A percentile compares a stretch with the other conserved stretches of the same genome.
phyloP scores from a whole-genome alignment of 2,797 vertebrate genomes.

The Spondyliosoma cantharus region DNA sequence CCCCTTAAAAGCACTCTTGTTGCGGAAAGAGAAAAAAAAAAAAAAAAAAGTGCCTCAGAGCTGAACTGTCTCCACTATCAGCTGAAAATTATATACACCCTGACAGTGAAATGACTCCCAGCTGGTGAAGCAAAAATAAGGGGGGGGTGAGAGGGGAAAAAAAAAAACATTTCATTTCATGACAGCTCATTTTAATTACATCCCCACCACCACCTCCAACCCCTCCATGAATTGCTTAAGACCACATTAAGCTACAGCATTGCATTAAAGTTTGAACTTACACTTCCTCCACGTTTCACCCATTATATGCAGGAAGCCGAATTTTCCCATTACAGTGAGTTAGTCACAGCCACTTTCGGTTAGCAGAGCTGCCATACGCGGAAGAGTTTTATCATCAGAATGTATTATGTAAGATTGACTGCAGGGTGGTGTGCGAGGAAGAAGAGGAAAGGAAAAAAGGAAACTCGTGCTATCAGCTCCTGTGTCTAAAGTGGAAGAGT shows the following conservation, averaged over 20 bases:
- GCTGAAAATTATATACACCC: constrained; percentile 73
- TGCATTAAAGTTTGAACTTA: constrained; percentile 72
- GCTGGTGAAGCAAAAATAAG: constrained; percentile 59
- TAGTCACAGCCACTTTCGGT: constrained; percentile 80
- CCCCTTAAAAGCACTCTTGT: constrained; percentile 53
- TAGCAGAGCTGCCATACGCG: constrained; percentile 58
- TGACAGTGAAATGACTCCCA: constrained; percentile 78
- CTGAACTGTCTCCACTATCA: constrained; percentile 71
- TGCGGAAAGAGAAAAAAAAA: constrained; percentile 54
- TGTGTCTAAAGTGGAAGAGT: constrained; percentile 71
- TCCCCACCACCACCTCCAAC: constrained; percentile 46
- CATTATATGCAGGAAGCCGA: constrained; percentile 68
- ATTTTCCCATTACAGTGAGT: constrained; percentile 80
- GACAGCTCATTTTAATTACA: constrained; percentile 80
- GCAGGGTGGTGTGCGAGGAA: constrained; percentile 41
- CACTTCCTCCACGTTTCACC: constrained; percentile 62
- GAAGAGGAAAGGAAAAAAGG: background rate
- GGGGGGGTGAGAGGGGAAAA: background rate
- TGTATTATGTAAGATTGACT: constrained; percentile 78
- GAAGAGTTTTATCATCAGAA: constrained; percentile 74
- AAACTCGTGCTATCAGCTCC: constrained; percentile 61
- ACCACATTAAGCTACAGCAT: constrained; percentile 66
- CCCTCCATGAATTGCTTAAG: constrained; percentile 67
- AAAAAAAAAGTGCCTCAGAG: constrained; percentile 47
- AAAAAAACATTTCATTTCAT: constrained; percentile 69